phyloP scores from a whole-genome alignment of 2,797 vertebrate species.

The Distichodus sexfasciatus region DNA sequence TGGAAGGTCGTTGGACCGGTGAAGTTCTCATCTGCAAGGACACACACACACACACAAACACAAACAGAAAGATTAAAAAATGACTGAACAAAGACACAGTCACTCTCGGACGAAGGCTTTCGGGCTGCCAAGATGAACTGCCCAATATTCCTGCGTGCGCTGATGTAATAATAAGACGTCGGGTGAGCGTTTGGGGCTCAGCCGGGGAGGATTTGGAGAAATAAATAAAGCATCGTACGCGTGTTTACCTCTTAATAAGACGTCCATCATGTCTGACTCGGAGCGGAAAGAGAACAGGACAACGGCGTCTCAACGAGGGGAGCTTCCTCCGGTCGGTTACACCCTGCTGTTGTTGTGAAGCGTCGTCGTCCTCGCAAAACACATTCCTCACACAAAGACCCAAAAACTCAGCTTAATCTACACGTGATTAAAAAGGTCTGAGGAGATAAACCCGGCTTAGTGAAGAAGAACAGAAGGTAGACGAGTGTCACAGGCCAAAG shows the following conservation, averaged over 20 bases:
- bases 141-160: slow-evolving; percentile 36
- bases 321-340: too few species aligned
- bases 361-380: too few species aligned
- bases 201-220: slow-evolving; percentile 47
- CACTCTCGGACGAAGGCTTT: slow-evolving; percentile 31
- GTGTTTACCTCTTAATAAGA: slow-evolving; percentile 60
- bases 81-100: slow-evolving; percentile 8
- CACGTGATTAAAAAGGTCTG: too few species aligned
- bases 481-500: too few species aligned
- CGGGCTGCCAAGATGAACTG: slow-evolving; percentile 54
- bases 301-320: too few species aligned
- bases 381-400: too few species aligned
- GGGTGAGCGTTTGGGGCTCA: slow-evolving; percentile 22
- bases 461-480: too few species aligned
- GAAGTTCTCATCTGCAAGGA: not conserved
- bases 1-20: too few species aligned
- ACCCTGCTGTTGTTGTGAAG: too few species aligned
- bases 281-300: slow-evolving; percentile 53
- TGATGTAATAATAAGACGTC: slow-evolving; percentile 58
- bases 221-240: slow-evolving; percentile 63
- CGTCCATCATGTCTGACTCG: slow-evolving; percentile 56
- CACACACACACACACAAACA: slow-evolving; percentile 14
- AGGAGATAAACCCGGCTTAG: too few species aligned
- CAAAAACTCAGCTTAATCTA: too few species aligned
- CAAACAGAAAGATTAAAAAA: not conserved